Evolutionary conservation across 2,888 invertebrate species (phyloP).

Genomic region (Diarsia mendica): DNA sequence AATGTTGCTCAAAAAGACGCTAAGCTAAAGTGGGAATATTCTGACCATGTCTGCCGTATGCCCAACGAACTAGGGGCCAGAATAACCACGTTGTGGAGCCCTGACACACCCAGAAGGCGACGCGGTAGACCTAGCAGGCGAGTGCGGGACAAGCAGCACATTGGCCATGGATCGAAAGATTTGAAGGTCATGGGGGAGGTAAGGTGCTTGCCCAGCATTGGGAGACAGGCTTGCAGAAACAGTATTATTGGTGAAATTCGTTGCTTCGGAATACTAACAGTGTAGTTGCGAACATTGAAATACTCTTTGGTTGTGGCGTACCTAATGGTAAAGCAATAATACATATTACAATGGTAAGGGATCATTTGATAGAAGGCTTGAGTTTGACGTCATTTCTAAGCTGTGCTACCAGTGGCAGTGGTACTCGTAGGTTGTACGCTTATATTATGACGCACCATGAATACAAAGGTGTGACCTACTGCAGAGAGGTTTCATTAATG

Average conservation of each 20-base stretch:
- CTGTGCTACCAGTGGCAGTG: slow-evolving; percentile 1
- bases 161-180: no score
- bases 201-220: no score
- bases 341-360: slow-evolving; percentile 41
- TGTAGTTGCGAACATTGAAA: not conserved
- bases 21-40: no score
- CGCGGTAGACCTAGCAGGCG: no score
- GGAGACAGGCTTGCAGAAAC: no score
- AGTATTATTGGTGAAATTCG: not conserved
- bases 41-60: no score
- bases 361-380: slow-evolving; percentile 40
- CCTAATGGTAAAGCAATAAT: not conserved
- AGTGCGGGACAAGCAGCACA: no score
- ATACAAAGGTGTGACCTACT: slow-evolving; percentile 51
- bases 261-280: not conserved
- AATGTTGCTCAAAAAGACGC: no score
- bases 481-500: slow-evolving; percentile 49
- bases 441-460: slow-evolving; percentile 48
- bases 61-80: no score
- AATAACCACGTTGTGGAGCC: no score
- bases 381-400: slow-evolving; percentile 59
- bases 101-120: no score
- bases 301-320: not conserved
- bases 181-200: no score
- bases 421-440: slow-evolving; percentile 28